phyloP scores from a whole-genome alignment of 1,140 invertebrate species.

The Nylanderia fulva region DNA sequence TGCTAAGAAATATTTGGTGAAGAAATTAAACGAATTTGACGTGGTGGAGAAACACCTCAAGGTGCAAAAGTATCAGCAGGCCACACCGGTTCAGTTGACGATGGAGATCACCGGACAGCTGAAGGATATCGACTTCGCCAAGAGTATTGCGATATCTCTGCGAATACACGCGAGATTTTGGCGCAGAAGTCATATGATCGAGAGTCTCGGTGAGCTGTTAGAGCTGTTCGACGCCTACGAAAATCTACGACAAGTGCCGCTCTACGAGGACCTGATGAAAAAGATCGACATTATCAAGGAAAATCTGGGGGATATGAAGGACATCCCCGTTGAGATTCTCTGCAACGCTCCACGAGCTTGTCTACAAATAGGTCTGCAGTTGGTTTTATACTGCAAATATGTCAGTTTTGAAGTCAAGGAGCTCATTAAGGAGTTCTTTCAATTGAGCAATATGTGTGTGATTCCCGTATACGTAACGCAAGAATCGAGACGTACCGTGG shows the following conservation, averaged over 20 bases:
- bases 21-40: conserved; percentile 32
- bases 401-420: conserved; percentile 43
- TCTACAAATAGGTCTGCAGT: conserved; percentile 63
- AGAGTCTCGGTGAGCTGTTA: conserved; percentile 66
- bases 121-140: conserved; percentile 62
- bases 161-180: conserved; percentile 69
- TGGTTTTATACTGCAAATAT: conserved; percentile 48
- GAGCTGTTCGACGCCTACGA: conserved; percentile 71
- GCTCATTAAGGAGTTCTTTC: conserved; percentile 50
- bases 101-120: conserved; percentile 70
- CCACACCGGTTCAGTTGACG: conserved; percentile 64
- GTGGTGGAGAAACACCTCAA: conserved; percentile 60
- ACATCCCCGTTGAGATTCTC: conserved; percentile 63
- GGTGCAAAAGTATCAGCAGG: conserved; percentile 69
- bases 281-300: conserved; percentile 52
- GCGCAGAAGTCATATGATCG: conserved; percentile 66
- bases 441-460: conserved; percentile 19
- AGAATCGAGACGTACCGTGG: background rate
- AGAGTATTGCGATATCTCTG: conserved; percentile 61
- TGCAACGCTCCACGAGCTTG: conserved; percentile 69
- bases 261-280: conserved; percentile 39
- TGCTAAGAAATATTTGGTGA: conserved; percentile 67
- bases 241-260: conserved; percentile 63
- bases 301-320: conserved; percentile 42
- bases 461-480: background rate